phyloP scores from a whole-genome alignment of 1,140 invertebrate genomes.

The Drosophila asahinai region DNA sequence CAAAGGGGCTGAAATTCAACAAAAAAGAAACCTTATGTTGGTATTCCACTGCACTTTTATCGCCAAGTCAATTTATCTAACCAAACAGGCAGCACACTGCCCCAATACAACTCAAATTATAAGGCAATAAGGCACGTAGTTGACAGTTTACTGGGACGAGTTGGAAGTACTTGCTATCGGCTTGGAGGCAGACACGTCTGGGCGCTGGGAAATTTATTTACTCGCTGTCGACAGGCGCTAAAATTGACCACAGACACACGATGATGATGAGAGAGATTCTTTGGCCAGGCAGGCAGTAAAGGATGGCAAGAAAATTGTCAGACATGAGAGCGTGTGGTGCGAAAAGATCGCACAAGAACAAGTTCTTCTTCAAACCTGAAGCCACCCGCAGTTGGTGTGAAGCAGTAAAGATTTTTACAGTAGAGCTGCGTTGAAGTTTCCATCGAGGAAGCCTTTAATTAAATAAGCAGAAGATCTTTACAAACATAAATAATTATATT shows the following conservation, averaged over 20 bases:
- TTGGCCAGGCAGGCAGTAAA: conserved; percentile 2
- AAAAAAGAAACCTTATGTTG: conserved; percentile 4
- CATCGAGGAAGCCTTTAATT: too few relatives aligned
- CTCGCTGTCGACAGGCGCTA: conserved; percentile 55
- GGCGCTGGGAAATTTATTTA: conserved; percentile 61
- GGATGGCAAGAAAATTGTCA: conserved; percentile 11
- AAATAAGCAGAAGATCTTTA: too few relatives aligned
- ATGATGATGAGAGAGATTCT: conserved; percentile 28
- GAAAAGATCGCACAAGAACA: conserved; percentile 10
- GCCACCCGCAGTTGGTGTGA: conserved; percentile 1
- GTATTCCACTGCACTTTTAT: conserved; percentile 56
- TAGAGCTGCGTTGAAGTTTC: neutral
- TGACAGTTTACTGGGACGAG: conserved; percentile 21
- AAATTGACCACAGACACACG: conserved; percentile 51
- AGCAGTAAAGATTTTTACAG: conserved; percentile 4
- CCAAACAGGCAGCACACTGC: conserved; percentile 7
- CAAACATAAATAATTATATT: too few relatives aligned
- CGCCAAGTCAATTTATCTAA: conserved; percentile 69
- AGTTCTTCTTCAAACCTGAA: conserved; percentile 12
- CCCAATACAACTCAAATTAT: conserved; percentile 69
- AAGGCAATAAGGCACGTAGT: conserved; percentile 74
- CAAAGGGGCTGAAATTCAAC: neutral
- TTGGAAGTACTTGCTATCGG: conserved; percentile 18
- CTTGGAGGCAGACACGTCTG: conserved; percentile 60
- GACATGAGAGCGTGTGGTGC: conserved; percentile 5